Evolutionary conservation across 1,140 invertebrate genomes (phyloP).

Genomic region (Drosophila ercepeae): DNA sequence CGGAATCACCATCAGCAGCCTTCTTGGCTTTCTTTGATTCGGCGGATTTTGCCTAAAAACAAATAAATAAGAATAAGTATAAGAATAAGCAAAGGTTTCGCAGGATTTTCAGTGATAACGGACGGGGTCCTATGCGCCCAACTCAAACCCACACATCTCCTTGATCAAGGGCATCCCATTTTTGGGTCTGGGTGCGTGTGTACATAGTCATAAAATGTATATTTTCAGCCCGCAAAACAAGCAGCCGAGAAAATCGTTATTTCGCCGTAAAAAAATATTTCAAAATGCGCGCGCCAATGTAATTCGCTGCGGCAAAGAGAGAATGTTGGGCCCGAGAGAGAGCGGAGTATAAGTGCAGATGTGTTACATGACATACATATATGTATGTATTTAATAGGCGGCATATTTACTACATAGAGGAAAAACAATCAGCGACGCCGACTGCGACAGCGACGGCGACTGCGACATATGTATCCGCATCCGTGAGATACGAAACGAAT

Average conservation of each 20-base stretch:
- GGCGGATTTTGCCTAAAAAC: constrained; percentile 77
- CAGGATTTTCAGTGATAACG: constrained; percentile 12
- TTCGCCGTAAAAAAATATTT: constrained; percentile 80
- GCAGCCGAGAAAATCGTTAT: constrained; percentile 73
- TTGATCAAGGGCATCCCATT: constrained; percentile 73
- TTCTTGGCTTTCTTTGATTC: constrained; percentile 84
- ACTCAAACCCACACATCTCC: constrained; percentile 72
- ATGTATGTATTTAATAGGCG: constrained; percentile 29
- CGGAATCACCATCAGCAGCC: constrained; percentile 78
- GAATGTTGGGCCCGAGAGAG: constrained; percentile 7
- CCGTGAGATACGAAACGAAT: constrained; percentile 67
- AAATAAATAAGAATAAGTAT: constrained; percentile 10
- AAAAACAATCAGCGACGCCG: constrained; percentile 59
- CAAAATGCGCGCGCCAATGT: constrained; percentile 77
- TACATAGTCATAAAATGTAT: constrained; percentile 72
- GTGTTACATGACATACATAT: constrained; percentile 29
- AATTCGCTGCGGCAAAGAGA: constrained; percentile 62
- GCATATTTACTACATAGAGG: constrained; percentile 68
- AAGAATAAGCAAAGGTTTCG: constrained; percentile 3
- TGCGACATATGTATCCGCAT: constrained; percentile 60
- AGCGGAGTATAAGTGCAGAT: constrained; percentile 73
- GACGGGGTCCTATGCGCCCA: constrained; percentile 40
- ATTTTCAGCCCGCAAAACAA: constrained; percentile 75
- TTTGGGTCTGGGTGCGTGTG: constrained; percentile 29
- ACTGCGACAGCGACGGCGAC: constrained; percentile 40